These are phyloP conservation scores for Neosilurus mollespiculum DNA, from an alignment of 2,797 vertebrate species.

Conservation along the genomic window DNA sequence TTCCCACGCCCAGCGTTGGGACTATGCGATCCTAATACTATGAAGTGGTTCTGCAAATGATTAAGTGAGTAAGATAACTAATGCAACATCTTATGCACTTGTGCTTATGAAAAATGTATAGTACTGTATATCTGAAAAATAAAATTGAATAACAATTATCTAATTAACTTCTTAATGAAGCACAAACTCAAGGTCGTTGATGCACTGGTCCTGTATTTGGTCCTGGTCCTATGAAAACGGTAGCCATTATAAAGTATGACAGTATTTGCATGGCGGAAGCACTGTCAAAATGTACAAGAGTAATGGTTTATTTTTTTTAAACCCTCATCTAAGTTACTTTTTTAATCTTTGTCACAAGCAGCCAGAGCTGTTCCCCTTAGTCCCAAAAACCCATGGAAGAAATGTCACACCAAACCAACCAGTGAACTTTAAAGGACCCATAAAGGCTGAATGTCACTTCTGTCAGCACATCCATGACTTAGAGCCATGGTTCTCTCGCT, in stretches of 20 bases:
- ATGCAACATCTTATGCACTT: too few relatives aligned
- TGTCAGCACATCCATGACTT: conserved; percentile 38
- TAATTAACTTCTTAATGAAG: background rate
- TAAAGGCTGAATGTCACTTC: conserved; percentile 30
- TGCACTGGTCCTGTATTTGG: too few relatives aligned
- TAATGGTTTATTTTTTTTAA: background rate
- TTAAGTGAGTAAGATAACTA: too few relatives aligned
- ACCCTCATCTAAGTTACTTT: background rate
- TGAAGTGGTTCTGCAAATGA: too few relatives aligned
- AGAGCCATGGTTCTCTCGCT: conserved; percentile 5
- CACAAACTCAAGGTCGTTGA: background rate
- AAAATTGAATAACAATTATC: background rate
- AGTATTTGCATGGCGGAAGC: background rate
- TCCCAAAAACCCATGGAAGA: conserved; percentile 15
- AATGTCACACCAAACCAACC: background rate
- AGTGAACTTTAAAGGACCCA: conserved; percentile 17
- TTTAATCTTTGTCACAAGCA: background rate
- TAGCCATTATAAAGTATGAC: background rate
- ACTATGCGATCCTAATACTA: too few relatives aligned
- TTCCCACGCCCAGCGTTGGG: too few relatives aligned
- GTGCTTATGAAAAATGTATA: background rate
- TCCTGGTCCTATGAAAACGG: background rate
- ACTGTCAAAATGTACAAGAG: background rate
- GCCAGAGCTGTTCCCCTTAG: background rate
- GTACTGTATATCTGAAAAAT: too few relatives aligned